A percentile compares a stretch with the other conserved stretches of the same genome.
Conservation (phyloP, 1,140 invertebrate genomes). For the Trachelipus rathkii region DNA sequence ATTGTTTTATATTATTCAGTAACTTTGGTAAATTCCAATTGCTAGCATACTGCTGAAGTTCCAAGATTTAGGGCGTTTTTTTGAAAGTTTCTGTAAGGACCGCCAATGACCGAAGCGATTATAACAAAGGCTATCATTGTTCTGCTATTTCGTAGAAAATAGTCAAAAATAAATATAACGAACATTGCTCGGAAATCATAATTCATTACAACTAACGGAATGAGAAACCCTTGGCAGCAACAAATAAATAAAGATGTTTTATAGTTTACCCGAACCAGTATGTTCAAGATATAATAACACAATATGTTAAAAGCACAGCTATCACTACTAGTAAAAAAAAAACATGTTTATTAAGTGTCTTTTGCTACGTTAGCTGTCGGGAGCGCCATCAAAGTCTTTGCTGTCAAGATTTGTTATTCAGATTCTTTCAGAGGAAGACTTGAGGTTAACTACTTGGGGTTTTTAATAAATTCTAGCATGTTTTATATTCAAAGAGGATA, state of each 20-base stretch:
- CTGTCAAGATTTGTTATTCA: neutral
- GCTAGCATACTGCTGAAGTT: neutral
- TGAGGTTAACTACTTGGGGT: no score
- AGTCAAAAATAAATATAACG: neutral
- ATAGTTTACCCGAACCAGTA: neutral
- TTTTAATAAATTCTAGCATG: no score
- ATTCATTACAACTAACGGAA: neutral
- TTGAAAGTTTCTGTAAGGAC: neutral
- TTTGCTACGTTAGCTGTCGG: neutral
- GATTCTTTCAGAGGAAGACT: no score
- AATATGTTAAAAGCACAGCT: neutral
- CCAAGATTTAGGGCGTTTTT: neutral
- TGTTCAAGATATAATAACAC: neutral
- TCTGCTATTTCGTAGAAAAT: neutral
- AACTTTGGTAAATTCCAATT: neutral
- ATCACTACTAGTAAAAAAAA: neutral
- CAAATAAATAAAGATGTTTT: neutral
- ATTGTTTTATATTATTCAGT: neutral
- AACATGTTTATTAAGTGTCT: neutral
- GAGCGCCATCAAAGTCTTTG: no score
- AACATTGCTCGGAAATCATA: neutral
- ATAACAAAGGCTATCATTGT: neutral
- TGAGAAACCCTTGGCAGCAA: neutral
- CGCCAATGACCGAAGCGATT: neutral
- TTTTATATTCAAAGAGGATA: no score